Base-by-base conservation (phyloP, 2,888 invertebrate genomes). In the Oxystoma pomonae region DNA sequence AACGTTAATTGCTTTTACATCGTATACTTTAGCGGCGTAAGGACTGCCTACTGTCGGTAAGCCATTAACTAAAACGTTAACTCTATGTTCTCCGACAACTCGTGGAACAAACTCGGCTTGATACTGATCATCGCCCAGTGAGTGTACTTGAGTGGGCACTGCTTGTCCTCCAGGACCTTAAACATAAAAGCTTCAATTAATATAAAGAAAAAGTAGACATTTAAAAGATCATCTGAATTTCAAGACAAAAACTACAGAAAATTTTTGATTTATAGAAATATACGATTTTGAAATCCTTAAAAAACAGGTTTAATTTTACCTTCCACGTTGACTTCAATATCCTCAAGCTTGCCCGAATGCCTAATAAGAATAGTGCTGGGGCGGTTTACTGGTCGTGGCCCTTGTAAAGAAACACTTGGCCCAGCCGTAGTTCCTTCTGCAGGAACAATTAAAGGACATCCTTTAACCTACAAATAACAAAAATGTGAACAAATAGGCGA, bases 301-400 rank as follows among this genome's bases (percentile, higher is more conserved):
- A n/a, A n/a, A n/a, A n/a, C n/a, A n/a, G n/a, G n/a, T n/a, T n/a
- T n/a, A n/a, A n/a, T n/a, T 85, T 85, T 85, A 96, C 95, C 95
- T 90, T 96, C 95, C 82, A 97, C 95, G 83, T 94, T 94, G 77
- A 97, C 94, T 85, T 96, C 96, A 74, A 96, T 91, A 81, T 96
- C 95, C 78, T 95, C 94, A 73, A 96, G 87, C 75, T 92, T 90
- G 74, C 93, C 91, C 68, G 90, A 89, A 81, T 92, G 91, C 80
- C 91, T 91, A 75, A 90, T 85, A 62, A 89, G 85, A 72, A 90
- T 83, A 35, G 89, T 87, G 67, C 89, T 89, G 12, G 89, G 85
- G 74, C 87, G 86, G 74, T 89, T 88, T 17, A 90, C 82, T 0
- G 89, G 89, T 61, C 88, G 89, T 0, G 90, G 90, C 1, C 90